phyloP scores from a whole-genome alignment of 2,888 invertebrate genomes.

The Meliscaeva auricollis region DNA sequence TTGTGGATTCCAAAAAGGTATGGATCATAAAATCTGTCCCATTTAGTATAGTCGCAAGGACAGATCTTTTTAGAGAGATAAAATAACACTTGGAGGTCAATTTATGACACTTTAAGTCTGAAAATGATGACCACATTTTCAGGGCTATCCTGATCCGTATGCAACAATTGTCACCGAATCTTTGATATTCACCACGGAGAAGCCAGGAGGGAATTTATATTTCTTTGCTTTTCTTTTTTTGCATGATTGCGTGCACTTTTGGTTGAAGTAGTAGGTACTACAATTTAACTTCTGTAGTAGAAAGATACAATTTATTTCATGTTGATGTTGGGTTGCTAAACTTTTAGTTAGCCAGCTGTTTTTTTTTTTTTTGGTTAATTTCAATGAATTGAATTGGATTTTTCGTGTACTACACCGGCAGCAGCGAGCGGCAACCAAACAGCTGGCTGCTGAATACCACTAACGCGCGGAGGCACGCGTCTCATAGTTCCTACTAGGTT shows the following conservation, averaged over 20 bases:
- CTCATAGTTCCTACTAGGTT: slow-evolving; percentile 44
- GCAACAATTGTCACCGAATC: slow-evolving; percentile 33
- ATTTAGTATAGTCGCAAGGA: slow-evolving; percentile 58
- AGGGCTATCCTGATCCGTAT: slow-evolving; percentile 48
- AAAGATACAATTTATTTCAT: slow-evolving; percentile 22
- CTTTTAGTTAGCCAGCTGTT: slow-evolving; percentile 34
- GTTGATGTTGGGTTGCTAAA: slow-evolving; percentile 42
- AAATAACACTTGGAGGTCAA: slow-evolving; percentile 12
- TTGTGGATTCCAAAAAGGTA: slow-evolving; percentile 48
- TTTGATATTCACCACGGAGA: slow-evolving; percentile 39
- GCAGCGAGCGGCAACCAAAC: slow-evolving; percentile 18
- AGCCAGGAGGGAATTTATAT: not conserved
- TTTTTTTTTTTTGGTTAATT: slow-evolving; percentile 30
- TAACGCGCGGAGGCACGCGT: slow-evolving; percentile 61
- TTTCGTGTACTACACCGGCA: slow-evolving; percentile 38
- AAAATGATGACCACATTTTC: not conserved
- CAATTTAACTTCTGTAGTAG: slow-evolving; percentile 52
- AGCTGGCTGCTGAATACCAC: slow-evolving; percentile 45
- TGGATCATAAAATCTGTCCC: slow-evolving; percentile 53
- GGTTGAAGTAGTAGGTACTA: slow-evolving; percentile 34
- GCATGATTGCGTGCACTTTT: slow-evolving; percentile 17
- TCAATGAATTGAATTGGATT: slow-evolving; percentile 45
- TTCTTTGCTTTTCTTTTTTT: not conserved
- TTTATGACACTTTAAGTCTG: not conserved
- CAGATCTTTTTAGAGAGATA: slow-evolving; percentile 36